These are phyloP conservation scores for Mustela nigripes DNA, from an alignment of 2,113 vertebrate species.

Conservation along the genomic window DNA sequence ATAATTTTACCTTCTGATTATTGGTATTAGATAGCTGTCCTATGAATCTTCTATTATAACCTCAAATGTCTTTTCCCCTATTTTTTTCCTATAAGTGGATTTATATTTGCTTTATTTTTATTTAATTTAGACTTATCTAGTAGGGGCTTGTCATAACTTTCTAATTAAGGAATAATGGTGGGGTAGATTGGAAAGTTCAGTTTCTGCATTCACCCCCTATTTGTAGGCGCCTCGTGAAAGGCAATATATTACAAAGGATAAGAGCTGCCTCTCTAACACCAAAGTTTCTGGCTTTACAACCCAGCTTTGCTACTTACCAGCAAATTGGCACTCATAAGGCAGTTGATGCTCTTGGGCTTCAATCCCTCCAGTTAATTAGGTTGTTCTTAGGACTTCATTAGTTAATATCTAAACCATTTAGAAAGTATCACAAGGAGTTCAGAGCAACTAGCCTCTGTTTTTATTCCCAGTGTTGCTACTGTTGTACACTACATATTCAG, in stretches of 20 bases:
- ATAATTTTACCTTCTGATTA: background rate
- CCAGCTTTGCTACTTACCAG: background rate
- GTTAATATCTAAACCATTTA: background rate
- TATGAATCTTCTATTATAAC: background rate
- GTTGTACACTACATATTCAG: background rate
- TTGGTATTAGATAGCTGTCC: background rate
- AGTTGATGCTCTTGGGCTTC: background rate
- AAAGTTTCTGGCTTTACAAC: background rate
- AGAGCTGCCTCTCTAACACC: background rate
- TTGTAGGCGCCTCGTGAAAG: background rate
- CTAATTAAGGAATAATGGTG: background rate
- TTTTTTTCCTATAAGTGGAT: background rate
- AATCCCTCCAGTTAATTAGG: background rate
- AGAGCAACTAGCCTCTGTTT: background rate
- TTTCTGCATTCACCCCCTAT: background rate
- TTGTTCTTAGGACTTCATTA: background rate
- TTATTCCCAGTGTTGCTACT: background rate
- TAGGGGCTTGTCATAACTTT: background rate
- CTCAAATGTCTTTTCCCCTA: background rate
- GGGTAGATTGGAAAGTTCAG: background rate
- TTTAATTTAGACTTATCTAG: background rate
- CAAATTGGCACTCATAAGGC: background rate
- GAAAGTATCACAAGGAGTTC: background rate
- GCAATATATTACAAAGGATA: background rate
- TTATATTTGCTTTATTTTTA: slow-evolving; percentile 17